Conservation (phyloP, 2,797 vertebrate species). For the Limosa lapponica region DNA sequence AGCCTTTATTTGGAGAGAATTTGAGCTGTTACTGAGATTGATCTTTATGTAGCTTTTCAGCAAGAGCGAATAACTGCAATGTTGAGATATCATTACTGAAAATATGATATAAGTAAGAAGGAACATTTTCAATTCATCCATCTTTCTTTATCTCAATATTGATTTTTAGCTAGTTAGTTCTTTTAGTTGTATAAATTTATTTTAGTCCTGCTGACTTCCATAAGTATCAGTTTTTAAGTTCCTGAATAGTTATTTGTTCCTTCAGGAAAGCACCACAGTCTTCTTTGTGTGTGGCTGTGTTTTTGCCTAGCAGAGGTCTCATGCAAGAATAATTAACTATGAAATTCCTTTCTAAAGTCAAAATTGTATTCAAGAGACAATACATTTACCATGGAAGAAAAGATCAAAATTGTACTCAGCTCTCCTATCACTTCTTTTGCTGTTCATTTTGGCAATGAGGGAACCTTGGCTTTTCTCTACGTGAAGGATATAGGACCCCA, state of each 20-base stretch:
- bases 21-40: neutral
- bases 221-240: neutral
- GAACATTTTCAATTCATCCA: neutral
- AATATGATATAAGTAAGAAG: neutral
- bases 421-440: neutral
- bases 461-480: neutral
- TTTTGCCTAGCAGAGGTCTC: neutral
- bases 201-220: neutral
- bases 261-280: neutral
- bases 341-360: neutral
- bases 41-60: neutral
- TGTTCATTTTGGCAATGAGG: neutral
- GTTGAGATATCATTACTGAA: neutral
- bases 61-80: neutral
- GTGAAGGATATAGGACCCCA: neutral
- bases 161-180: neutral
- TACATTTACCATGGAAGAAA: neutral
- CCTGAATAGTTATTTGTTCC: neutral
- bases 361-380: neutral
- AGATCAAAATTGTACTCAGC: neutral
- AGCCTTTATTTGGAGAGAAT: neutral
- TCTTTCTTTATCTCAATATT: neutral
- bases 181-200: neutral
- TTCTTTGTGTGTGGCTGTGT: neutral
- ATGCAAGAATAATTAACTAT: neutral